Base-by-base conservation (phyloP, 2,797 vertebrate species). In the Sebastes iracundus region DNA sequence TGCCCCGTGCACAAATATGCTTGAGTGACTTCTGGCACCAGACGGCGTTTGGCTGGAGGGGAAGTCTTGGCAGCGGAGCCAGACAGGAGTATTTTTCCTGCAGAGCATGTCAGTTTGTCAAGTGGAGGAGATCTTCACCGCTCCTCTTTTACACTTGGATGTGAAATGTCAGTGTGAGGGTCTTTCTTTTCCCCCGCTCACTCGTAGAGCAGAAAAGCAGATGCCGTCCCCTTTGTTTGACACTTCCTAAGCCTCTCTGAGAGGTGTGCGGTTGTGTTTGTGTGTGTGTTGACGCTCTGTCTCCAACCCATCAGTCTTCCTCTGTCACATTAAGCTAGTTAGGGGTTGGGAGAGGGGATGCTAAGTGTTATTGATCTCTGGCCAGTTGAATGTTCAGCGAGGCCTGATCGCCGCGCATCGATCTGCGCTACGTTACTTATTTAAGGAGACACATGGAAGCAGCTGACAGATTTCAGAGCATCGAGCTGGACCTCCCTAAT, bases 351-450 rank as follows among this genome's bases (percentile, higher is more conserved):
- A 75, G 84, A 72, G 56, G 27, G 87, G 74, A 87, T 71, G 75
- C 90, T 90, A 91, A 93, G 87, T 82, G 83, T 80, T 93, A 95
- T 95, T 90, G 92, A 94, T 95, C 81, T 60, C 25, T 1, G 28
- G 80, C 78, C 85, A 64, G 77, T 84, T 89, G 79, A 90, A 90
- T 75, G 83, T 84, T 86, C 83, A 84, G 84, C 20, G 64, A 80
- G 75, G 75, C 80, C 83, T 81, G 83, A 92, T 90, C 46, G 78
- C 83, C n/a, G 22, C 27, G 5, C 13, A 94, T 95, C 27, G 92
- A 94, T 90, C 83, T 8, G 66, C 2, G 6, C 27, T 22, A 20
- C 33, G 69, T 77, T 74, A 72, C 83, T 86, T 84, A 86, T 91
- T 91, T 82, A 85, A 82, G 81, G 74, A 80, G 90, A 88, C 82